Conservation (phyloP, 2,113 vertebrate species). For the Indicator indicator region DNA sequence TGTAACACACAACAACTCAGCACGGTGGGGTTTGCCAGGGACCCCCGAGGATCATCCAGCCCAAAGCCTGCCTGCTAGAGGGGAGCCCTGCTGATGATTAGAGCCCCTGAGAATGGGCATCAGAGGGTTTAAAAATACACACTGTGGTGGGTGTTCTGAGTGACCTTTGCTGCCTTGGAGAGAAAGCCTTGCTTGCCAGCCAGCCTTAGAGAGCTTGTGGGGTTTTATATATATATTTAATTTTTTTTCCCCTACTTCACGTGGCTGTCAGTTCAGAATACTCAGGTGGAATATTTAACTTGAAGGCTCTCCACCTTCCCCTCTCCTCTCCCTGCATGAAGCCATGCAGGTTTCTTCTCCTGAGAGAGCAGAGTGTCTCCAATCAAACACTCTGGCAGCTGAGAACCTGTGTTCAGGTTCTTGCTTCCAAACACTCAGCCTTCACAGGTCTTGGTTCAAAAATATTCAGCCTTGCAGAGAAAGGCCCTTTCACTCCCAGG, state of each 20-base stretch:
- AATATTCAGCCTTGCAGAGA: not conserved
- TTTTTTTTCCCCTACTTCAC: conserved; percentile 24
- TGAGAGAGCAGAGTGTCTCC: not conserved
- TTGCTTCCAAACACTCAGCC: conserved; percentile 7
- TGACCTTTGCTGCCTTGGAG: conserved; percentile 34
- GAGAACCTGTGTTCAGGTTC: not conserved
- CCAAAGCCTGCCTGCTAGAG: no score
- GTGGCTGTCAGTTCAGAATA: conserved; percentile 42
- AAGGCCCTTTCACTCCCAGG: not conserved
- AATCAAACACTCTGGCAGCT: not conserved
- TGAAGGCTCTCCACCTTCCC: conserved; percentile 1
- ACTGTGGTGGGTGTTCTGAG: not conserved
- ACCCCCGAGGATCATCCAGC: no score
- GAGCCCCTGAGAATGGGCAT: not conserved
- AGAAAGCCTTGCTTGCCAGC: conserved; percentile 28
- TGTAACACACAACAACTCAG: not conserved
- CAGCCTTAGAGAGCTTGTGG: conserved; percentile 19
- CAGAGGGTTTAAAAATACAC: conserved; percentile 9
- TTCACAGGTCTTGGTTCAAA: not conserved
- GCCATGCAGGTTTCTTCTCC: not conserved
- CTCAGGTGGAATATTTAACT: conserved; percentile 16
- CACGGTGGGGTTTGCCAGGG: no score
- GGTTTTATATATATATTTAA: not conserved
- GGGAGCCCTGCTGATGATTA: not conserved
- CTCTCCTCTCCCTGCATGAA: not conserved